Evolutionary conservation across 2,797 vertebrate genomes (phyloP).

Genomic region (Lophius americanus): DNA sequence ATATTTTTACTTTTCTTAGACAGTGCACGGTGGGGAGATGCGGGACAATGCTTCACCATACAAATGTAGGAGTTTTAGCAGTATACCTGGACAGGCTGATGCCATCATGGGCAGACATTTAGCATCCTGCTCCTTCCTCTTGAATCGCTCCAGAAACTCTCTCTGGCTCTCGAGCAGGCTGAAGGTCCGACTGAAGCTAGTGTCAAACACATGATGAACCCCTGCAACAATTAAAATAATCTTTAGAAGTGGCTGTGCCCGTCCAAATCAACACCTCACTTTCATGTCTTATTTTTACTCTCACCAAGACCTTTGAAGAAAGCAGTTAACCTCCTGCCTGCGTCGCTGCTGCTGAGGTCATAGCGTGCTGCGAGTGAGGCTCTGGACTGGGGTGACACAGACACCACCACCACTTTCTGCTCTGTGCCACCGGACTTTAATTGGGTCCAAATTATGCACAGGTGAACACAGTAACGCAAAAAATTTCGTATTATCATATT

Average conservation of each 20-base stretch:
- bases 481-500: not conserved
- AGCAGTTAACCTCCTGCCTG: slow-evolving; percentile 84
- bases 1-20: not conserved
- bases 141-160: slow-evolving; percentile 91
- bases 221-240: slow-evolving; percentile 75
- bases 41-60: not conserved
- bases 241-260: not conserved
- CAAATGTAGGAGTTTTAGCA: not conserved
- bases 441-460: not conserved
- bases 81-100: slow-evolving; percentile 93
- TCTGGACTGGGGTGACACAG: slow-evolving; percentile 91
- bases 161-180: slow-evolving; percentile 92
- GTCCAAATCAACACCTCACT: not conserved
- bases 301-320: slow-evolving; percentile 89
- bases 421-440: slow-evolving; percentile 72
- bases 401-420: slow-evolving; percentile 88
- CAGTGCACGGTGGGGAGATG: not conserved
- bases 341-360: slow-evolving; percentile 83
- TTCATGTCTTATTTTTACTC: slow-evolving; percentile 12
- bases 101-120: slow-evolving; percentile 89
- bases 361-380: slow-evolving; percentile 89
- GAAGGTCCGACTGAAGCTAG: slow-evolving; percentile 92
- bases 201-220: slow-evolving; percentile 92
- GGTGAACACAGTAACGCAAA: not conserved
- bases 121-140: slow-evolving; percentile 75